Evolutionary conservation across 2,888 invertebrate genomes (phyloP), one percentile per base, ranked within the genome.

Genomic region (Apamea monoglypha): DNA sequence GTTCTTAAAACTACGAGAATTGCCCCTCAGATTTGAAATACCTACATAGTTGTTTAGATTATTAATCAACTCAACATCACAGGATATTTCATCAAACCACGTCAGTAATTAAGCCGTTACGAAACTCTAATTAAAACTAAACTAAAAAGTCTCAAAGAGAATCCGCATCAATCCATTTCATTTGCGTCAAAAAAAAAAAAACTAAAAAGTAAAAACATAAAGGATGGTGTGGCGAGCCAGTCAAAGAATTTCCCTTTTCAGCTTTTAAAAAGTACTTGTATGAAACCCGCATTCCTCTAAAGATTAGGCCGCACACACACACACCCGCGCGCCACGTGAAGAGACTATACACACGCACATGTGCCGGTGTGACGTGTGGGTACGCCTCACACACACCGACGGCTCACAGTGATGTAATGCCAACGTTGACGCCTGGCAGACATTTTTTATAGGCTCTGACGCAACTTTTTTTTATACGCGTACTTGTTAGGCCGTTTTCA

Each of bases 371-470:
- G 53, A 78, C 83, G 83, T 89, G 91, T 90, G 88, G 88, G 91
- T 89, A 90, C 69, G 88, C 76, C 36, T 12, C 73, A 84, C 88
- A 74, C 94, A 94, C 93, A 94, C 92, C 80, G 8, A 50, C 69
- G 44, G 40, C 47, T 44, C 74, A 16, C 77, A 92, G 95, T 96
- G 96, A 96, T 96, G 96, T 96, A 96, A 96, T 94, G 92, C 92
- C 84, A 89, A 89, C 94, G 94, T 95, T 96, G 96, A 96, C 96
- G 96, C 94, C 94, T 94, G 91, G 95, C 94, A 97, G 96, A 96
- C 96, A 96, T 96, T 97, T 97, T 97, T 96, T 96, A 96, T 97
- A 95, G 92, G 88, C 93, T 95, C 93, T 96, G 96, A 96, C 96
- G 96, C 96, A 96, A 96, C 95, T 92, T 95, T 96, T 88, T 96